Base-by-base conservation (phyloP, 2,797 vertebrate species). In the Xiphophorus birchmanni region DNA sequence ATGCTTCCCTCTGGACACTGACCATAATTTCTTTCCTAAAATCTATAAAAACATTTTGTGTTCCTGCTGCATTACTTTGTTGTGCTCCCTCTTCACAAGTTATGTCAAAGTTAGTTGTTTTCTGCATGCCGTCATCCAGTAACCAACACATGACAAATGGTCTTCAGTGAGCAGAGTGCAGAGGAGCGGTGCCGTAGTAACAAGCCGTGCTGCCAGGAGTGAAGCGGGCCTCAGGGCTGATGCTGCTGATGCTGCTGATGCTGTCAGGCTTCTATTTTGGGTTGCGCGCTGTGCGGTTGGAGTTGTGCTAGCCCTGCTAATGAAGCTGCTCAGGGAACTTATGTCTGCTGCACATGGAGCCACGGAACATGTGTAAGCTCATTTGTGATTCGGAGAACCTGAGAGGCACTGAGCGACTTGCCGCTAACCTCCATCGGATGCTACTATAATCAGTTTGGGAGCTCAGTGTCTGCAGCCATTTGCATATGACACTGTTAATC, bases 201-300 rank as follows among this genome's bases (percentile, higher is more conserved):
- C 87, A 82, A 92, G 92, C 89, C 73, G 80, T 75, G 83, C 87
- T 86, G 87, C 78, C 86, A 44, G 83, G 88, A 89, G 92, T 90
- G 91, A 89, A 87, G 76, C 76, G 56, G 87, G 88, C 87, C 90
- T 84, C 79, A 86, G 87, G 89, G 87, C 88, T 87, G 91, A 87
- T 88, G 84, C 91, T 91, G 87, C 88, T 86, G 91, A 87, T 87
- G 84, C 90, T 90, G 90, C 88, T 79, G 80, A 83, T 83, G 88
- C 91, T 91, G 86, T 82, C 84, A 87, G 81, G 75, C 44, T 80
- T 89, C 92, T 94, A 92, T 94, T 94, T 92, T 81, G 72, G 85
- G 89, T 88, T 5, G 5, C 48, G 9, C 5, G 7, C 72, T 73
- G 85, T 79, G 87, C 75, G 47, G 73, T 75, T 80, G 88, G 82